phyloP scores from a whole-genome alignment of 2,113 vertebrate species.

The Phyllostomus discolor region DNA sequence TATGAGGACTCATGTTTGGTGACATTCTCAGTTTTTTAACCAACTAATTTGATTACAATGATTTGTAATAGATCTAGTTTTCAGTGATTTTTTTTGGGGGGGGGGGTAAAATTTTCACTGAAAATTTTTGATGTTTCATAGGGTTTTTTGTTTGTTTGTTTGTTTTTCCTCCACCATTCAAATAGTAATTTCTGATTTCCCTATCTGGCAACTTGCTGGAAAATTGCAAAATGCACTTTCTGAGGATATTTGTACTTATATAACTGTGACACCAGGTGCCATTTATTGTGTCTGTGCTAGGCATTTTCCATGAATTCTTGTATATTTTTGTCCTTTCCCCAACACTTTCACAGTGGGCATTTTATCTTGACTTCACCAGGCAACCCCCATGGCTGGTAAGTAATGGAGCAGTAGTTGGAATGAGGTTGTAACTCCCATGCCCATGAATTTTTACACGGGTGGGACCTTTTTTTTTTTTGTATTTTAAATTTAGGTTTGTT shows the following conservation, averaged over 20 bases:
- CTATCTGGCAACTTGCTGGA: background rate
- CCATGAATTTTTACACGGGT: background rate
- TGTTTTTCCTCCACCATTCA: background rate
- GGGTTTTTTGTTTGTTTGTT: background rate
- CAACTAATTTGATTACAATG: background rate
- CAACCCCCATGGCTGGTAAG: background rate
- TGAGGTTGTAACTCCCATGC: background rate
- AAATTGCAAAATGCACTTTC: background rate
- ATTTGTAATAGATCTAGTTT: background rate
- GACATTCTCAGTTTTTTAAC: background rate
- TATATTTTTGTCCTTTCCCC: background rate
- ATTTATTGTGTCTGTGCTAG: background rate
- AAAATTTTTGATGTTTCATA: background rate
- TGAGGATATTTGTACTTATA: background rate
- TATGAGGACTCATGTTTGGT: background rate
- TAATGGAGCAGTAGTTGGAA: background rate
- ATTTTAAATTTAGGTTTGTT: conserved; percentile 98
- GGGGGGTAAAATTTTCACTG: background rate
- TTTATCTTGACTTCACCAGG: background rate
- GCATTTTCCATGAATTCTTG: background rate
- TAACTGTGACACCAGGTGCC: background rate
- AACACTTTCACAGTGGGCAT: background rate
- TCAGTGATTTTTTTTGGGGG: too few species aligned
- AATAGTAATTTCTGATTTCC: background rate
- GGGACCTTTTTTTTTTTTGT: conserved; percentile 48